Evolutionary conservation across 2,888 invertebrate species (phyloP), one percentile per base, ranked within the genome.

Genomic region (Noctua janthe): DNA sequence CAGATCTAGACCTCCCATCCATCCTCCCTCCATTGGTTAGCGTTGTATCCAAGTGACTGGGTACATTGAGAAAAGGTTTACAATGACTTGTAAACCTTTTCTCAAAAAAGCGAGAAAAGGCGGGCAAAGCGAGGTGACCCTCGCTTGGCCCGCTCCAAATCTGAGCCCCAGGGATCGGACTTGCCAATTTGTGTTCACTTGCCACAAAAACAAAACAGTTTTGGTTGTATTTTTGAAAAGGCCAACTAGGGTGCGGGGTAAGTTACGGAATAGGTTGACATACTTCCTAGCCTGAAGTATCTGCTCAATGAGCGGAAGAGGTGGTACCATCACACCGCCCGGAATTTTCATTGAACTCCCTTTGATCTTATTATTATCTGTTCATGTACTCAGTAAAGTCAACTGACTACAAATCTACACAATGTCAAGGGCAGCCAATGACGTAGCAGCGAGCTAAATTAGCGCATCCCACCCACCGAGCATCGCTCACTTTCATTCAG

Each of bases 361-460:
- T 74, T 67, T 74, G 17, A 72, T 54, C 47, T 62, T 76, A 70
- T 43, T 66, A 80, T 64, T 76, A 64, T n/a, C 35, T 35, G 66
- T 4, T 20, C 35, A 20, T 66, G 20, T 11, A 76, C 59, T 59
- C 8, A 51, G 29, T 73, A 70, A 76, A 84, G 74, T 66, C 69
- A 64, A 64, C 56, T 74, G 70, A 54, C 69, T 49, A 35, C 69
- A 75, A 70, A 29, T 74, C 67, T 64, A 73, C 29, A 71, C 90
- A 91, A 87, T 90, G 91, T 91, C 91, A 91, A 90, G 91, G 90
- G 83, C 85, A 74, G 20, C 17, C 11, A 71, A 73, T 81, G 81
- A 83, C 80, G 77, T 84, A 64, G 74, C 17, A 77, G 80, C 71
- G 79, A 71, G 23, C 86, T 71, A 78, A 88, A 87, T 89, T 90